A percentile compares a stretch with the other conserved stretches of the same genome.
Conservation (phyloP, 1,140 invertebrate genomes). For the Stegodyphus mimosarum region DNA sequence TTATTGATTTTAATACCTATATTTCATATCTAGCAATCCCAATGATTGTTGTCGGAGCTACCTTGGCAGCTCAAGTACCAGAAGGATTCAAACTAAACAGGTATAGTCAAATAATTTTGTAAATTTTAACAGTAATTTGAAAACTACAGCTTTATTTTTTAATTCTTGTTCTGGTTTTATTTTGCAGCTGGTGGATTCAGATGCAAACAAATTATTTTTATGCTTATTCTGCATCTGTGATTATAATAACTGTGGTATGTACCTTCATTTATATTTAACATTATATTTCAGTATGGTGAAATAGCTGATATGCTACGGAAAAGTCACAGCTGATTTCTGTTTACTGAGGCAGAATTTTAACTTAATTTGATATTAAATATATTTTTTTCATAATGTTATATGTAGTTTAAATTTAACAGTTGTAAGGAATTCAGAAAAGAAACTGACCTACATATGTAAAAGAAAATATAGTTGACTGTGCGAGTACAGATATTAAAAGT, state of each 20-base stretch:
- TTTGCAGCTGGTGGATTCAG: slow-evolving; percentile 59
- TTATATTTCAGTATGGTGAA: no score
- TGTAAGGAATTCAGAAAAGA: no score
- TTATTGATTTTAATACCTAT: not conserved
- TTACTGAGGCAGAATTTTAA: no score
- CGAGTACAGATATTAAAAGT: no score
- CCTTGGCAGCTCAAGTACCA: slow-evolving; percentile 57
- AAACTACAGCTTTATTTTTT: not conserved
- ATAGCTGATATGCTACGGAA: no score
- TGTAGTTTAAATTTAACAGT: no score
- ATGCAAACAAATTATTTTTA: slow-evolving; percentile 60
- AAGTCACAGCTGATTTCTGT: no score
- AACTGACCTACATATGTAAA: no score
- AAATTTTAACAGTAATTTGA: not conserved
- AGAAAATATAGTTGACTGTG: no score
- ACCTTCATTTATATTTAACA: not conserved
- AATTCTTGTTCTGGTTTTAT: not conserved
- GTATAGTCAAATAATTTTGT: slow-evolving; percentile 1
- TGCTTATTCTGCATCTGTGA: slow-evolving; percentile 53
- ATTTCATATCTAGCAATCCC: slow-evolving; percentile 41
- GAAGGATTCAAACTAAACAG: slow-evolving; percentile 57
- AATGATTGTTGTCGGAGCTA: slow-evolving; percentile 61
- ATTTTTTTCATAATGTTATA: no score
- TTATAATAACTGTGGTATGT: slow-evolving; percentile 52
- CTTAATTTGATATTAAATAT: no score